A percentile compares a stretch with the other conserved stretches of the same genome.
Evolutionary conservation across 2,888 invertebrate genomes (phyloP).

Genomic region (Cybosia mesomella): DNA sequence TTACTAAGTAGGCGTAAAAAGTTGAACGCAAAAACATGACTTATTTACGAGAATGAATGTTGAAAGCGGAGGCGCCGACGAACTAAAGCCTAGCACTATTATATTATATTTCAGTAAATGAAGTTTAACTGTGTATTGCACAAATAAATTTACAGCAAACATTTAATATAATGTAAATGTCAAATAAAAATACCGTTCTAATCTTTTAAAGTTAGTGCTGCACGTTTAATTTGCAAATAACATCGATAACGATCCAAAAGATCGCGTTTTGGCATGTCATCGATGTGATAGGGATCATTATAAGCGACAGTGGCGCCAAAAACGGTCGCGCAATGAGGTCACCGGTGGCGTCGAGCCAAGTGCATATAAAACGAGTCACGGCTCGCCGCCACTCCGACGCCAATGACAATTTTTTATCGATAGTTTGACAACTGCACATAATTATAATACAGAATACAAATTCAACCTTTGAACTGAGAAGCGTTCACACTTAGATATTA

Average conservation of each 20-base stretch:
- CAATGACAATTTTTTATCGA: constrained; percentile 64
- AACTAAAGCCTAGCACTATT: constrained; percentile 28
- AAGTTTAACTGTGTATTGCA: constrained; percentile 27
- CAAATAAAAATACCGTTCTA: constrained; percentile 44
- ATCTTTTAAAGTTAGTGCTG: constrained; percentile 57
- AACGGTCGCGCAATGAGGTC: constrained; percentile 80
- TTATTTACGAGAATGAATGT: constrained; percentile 16
- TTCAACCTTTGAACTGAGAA: constrained; percentile 39
- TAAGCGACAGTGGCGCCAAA: constrained; percentile 80
- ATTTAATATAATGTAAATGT: constrained; percentile 27
- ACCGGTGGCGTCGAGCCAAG: constrained; percentile 80
- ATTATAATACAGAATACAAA: constrained; percentile 50
- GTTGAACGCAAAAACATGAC: constrained; percentile 5
- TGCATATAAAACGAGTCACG: constrained; percentile 71
- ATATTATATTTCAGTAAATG: constrained; percentile 19
- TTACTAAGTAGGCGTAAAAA: constrained; percentile 19
- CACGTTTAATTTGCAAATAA: constrained; percentile 56
- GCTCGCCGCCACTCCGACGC: constrained; percentile 57
- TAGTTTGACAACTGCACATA: constrained; percentile 53
- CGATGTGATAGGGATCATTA: constrained; percentile 75
- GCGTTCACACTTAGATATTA: constrained; percentile 32
- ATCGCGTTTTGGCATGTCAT: constrained; percentile 77
- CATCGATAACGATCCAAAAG: constrained; percentile 67
- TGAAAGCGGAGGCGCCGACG: constrained; percentile 26
- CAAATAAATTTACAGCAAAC: constrained; percentile 36